These are phyloP conservation scores for Aphidius gifuensis DNA, from an alignment of 1,140 invertebrate species.

Conservation along the genomic window DNA sequence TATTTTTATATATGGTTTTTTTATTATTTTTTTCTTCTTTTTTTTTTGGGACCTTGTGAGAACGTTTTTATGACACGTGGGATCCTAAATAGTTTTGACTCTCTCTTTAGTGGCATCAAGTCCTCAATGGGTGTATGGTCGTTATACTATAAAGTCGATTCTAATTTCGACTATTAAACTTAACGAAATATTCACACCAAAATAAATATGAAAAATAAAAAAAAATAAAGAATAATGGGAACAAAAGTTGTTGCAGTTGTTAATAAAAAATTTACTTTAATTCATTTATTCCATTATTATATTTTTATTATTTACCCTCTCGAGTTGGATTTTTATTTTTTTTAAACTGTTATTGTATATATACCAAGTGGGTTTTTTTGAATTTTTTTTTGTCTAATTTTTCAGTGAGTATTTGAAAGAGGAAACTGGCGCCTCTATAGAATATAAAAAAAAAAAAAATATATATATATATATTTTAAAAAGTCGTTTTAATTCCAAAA, in stretches of 20 bases:
- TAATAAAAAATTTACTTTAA: conserved; percentile 10
- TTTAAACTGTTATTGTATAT: too few species aligned
- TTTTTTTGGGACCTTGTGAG: conserved; percentile 20
- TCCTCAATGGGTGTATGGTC: conserved; percentile 9
- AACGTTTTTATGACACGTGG: conserved; percentile 19
- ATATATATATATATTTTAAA: too few species aligned
- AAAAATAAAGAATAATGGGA: conserved; percentile 19
- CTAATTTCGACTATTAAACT: conserved; percentile 45
- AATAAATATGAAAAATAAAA: conserved; percentile 41
- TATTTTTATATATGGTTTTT: too few species aligned
- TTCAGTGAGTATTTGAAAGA: too few species aligned
- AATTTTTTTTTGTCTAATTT: too few species aligned
- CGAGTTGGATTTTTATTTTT: too few species aligned
- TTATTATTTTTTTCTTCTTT: background rate
- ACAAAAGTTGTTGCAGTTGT: conserved; percentile 2
- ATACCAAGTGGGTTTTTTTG: too few species aligned
- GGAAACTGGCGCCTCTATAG: too few species aligned
- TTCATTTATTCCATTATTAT: too few species aligned
- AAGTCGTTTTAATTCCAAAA: background rate
- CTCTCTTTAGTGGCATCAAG: too few species aligned
- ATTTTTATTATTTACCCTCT: too few species aligned
- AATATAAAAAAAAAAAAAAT: too few species aligned
- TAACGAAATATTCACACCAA: conserved; percentile 45
- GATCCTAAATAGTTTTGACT: conserved; percentile 7
- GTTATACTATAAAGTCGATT: conserved; percentile 35